Base-by-base conservation (phyloP, 2,113 vertebrate species). In the Acinonyx jubatus region DNA sequence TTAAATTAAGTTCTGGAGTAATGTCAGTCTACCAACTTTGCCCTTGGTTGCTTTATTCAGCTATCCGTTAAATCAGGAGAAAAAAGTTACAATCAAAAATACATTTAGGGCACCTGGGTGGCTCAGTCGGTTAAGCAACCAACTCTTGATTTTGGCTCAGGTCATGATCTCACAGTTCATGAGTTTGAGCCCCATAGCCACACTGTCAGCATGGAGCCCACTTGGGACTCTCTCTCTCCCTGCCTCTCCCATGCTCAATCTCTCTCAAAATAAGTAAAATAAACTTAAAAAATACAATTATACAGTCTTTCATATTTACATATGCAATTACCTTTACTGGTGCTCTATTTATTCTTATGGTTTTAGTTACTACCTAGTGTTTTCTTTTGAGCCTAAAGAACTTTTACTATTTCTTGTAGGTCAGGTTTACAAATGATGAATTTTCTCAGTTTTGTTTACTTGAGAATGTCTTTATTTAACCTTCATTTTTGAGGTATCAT, bases 401-500 rank as follows among this genome's bases (percentile, higher is more conserved):
- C 4, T 68, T 78, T 85, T 48, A 92, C 6, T 45, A 89, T 71
- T 95, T 81, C 73, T 86, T 92, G 12, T 66, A 85, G 27, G n/a
- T 16, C 18, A 93, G 29, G 38, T 74, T 94, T 86, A 8, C 31
- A 71, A 83, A 12, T 88, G 45, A 66, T 16, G 48, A 36, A 91
- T 36, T 85, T 90, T 27, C 4, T 50, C n/a, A 23, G 29, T 68
- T 93, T 78, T 48, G 12, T 38, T 92, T 73, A 88, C 57, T 41
- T 92, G 21, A 27, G 33, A 89, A 79, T 79, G 31, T 74, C 41
- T 85, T 94, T 65, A 91, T 33, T 69, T 97, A 84, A n/a, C 57
- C 25, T 92, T 84, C 31, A 92, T 73, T 94, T 87, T 57, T 87
- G 27, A 86, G 23, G 27, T 50, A 85, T 74, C 2, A 1, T 80